Base-by-base conservation (phyloP, 2,888 invertebrate genomes). In the Eumerus sabulonum region DNA sequence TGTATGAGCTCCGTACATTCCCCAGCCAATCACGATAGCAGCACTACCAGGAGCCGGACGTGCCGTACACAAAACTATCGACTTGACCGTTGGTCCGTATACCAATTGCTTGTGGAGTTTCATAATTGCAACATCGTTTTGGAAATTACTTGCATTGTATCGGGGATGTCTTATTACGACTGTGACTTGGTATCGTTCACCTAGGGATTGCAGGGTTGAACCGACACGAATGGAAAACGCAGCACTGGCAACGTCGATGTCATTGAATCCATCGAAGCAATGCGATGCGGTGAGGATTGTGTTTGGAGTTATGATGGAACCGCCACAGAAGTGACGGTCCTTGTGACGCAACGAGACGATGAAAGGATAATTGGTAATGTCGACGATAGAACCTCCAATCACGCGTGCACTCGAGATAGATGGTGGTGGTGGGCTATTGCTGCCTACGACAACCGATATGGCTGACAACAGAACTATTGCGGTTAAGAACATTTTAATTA, bases 381-480 rank as follows among this genome's bases (percentile, higher is more conserved):
- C 19, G 9, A 50, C 50, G 18, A 18, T 18, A 0, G 16, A 11
- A n/a, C 62, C 62, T 19, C 62, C 62, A 9, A 50, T 36, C 0
- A 62, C 50, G 9, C 50, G 62, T 13, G n/a, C 18, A 12, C n/a
- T n/a, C n/a, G n/a, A n/a, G n/a, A 67, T 53, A 54, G 67, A 35
- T 53, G 57, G 27, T 2, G 7, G 7, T 27, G 27, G 1, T 27
- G 27, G 27, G 7, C 3, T 27, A 7, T 7, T 27, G 27, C 27
- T 27, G 2, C 2, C 27, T 7, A 27, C 2, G 3, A 27, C 27
- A 7, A 7, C 27, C 27, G 27, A 27, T 27, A 27, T 27, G 27
- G 7, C 27, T 2, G 7, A 27, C 27, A 27, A 27, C 3, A 27
- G 27, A 27, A 27, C 27, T 4, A 27, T 7, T 27, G 27, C 7